Conservation (phyloP, 1,140 invertebrate genomes). For the Campoletis sonorensis region DNA sequence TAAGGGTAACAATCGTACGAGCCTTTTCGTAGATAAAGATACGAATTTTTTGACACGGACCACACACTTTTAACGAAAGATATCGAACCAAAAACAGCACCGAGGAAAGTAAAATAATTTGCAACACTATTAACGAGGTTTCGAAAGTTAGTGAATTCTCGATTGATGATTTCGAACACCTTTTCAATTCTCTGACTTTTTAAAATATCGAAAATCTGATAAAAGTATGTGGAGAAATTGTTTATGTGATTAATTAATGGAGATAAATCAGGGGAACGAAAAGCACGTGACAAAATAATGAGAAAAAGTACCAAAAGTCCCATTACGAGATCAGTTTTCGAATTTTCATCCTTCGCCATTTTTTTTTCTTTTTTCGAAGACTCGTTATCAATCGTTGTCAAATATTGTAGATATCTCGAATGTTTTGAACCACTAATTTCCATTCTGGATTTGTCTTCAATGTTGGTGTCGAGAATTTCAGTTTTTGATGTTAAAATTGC, state of each 20-base stretch:
- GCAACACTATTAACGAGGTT: too few species aligned
- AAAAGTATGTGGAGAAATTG: not conserved
- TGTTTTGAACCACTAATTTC: not conserved
- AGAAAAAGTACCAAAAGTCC: constrained; percentile 43
- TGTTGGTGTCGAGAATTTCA: not conserved
- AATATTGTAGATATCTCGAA: not conserved
- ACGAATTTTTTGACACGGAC: too few species aligned
- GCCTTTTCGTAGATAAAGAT: too few species aligned
- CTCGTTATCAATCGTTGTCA: not conserved
- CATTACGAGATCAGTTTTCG: constrained; percentile 42
- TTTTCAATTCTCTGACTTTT: not conserved
- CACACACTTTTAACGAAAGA: too few species aligned
- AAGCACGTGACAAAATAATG: constrained; percentile 33
- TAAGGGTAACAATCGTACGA: too few species aligned
- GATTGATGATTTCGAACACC: not conserved
- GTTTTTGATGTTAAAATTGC: not conserved
- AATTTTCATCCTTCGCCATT: not conserved
- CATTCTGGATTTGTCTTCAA: not conserved
- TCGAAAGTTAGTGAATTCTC: not conserved
- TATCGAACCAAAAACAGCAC: too few species aligned
- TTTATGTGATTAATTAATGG: not conserved
- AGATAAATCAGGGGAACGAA: not conserved
- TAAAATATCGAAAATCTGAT: not conserved
- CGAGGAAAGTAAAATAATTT: too few species aligned
- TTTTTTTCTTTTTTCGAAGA: not conserved